Evolutionary conservation across 1,140 invertebrate species (phyloP).

Genomic region (Homarus americanus): DNA sequence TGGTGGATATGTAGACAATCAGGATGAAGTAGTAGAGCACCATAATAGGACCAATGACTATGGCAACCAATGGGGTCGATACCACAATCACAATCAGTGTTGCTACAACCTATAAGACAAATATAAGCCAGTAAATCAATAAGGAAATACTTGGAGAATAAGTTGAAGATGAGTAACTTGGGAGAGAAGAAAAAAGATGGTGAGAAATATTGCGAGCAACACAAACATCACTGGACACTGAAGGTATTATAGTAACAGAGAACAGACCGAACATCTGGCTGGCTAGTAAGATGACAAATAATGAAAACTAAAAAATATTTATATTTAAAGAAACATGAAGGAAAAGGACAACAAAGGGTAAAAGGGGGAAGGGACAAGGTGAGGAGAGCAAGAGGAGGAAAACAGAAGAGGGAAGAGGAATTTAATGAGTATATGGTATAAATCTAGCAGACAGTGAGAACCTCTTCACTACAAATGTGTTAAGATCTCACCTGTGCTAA

Average conservation of each 20-base stretch:
- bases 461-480: not conserved
- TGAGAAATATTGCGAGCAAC: no score
- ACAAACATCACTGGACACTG: no score
- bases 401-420: not conserved
- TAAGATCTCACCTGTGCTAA: not conserved
- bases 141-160: not conserved
- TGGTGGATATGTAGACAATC: conserved; percentile 57
- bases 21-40: conserved; percentile 56
- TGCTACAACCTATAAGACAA: conserved; percentile 19
- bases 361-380: not conserved
- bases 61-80: conserved; percentile 17
- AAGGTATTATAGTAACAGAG: no score
- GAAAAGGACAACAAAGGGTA: not conserved
- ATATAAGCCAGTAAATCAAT: no score
- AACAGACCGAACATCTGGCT: no score
- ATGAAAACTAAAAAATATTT: no score
- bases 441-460: not conserved
- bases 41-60: conserved; percentile 53
- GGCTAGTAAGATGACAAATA: no score
- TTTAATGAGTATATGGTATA: not conserved
- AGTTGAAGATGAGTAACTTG: no score
- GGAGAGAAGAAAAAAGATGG: no score
- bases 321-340: no score
- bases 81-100: conserved; percentile 49
- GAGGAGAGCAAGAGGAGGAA: not conserved